phyloP scores from a whole-genome alignment of 2,888 invertebrate species.

The Troides aeacus region DNA sequence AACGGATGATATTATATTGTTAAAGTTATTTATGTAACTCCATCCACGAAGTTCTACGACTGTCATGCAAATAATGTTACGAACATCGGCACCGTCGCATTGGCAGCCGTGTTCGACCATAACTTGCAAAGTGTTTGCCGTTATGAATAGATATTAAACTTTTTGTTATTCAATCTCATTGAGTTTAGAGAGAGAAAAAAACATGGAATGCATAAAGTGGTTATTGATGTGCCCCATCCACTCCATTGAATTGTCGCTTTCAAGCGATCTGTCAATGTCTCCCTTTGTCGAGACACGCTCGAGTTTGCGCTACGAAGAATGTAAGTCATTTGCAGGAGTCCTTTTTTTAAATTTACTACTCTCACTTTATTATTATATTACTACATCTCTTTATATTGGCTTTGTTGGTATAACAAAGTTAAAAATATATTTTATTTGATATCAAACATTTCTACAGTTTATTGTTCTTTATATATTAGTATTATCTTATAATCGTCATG shows the following conservation, averaged over 20 bases:
- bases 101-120: not conserved
- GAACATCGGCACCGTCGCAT: not conserved
- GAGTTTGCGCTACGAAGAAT: conserved; percentile 20
- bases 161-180: conserved; percentile 15
- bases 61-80: not conserved
- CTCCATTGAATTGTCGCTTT: conserved; percentile 25
- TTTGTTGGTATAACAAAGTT: not conserved
- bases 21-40: not conserved
- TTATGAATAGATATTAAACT: conserved; percentile 10
- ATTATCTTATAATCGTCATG: too few species aligned
- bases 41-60: not conserved
- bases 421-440: too few species aligned
- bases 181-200: conserved; percentile 1
- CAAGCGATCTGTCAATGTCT: conserved; percentile 37
- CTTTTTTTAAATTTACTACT: conserved; percentile 10
- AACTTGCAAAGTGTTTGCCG: not conserved
- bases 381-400: not conserved
- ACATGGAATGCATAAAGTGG: conserved; percentile 27
- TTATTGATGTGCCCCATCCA: conserved; percentile 22
- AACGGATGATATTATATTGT: not conserved
- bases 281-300: conserved; percentile 30
- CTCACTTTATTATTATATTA: conserved; percentile 5
- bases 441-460: too few species aligned
- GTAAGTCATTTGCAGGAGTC: conserved; percentile 15
- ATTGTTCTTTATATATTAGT: too few species aligned